Evolutionary conservation across 2,888 invertebrate species (phyloP), one percentile per base, ranked within the genome.

Genomic region (Isotomurus palustris): DNA sequence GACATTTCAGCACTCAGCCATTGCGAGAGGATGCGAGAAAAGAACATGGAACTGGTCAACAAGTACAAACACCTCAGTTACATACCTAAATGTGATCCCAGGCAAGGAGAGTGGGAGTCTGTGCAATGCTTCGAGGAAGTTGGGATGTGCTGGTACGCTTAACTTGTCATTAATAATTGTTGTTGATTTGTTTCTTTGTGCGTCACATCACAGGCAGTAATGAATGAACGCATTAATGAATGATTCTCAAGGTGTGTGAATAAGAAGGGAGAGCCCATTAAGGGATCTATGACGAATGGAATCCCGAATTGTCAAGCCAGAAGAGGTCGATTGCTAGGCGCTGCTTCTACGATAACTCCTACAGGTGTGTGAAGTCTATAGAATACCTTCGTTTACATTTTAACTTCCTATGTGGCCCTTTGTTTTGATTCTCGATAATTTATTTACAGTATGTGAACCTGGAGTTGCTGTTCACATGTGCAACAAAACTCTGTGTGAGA

Each of bases 81-180:
- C 75, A 79, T 86, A 60, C 91, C 90, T 0, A 81, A 83, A 53
- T 91, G 90, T 70, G 86, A 87, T 72, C 77, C 81, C 1, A 76
- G 79, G 45, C 83, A 81, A 12, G 90, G 90, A 0, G 83, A 82
- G 27, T 91, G 90, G 90, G 85, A 87, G 71, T 78, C 88, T 0
- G 83, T 89, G 14, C 91, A 91, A 74, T 91, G 91, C 73, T 81
- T 91, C 56, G 84, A 84, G 64, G 75, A 82, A 71, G 79, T 84
- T 72, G 88, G 87, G 3, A 87, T 91, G 1, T 91, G 90, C 72
- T 91, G 91, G 91, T 91, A 91, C 74, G 60, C 52, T n/a, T n/a
- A n/a, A n/a, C n/a, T n/a, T n/a, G n/a, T n/a, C n/a, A n/a, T n/a
- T 6, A n/a, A n/a, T n/a, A n/a, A n/a, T n/a, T n/a, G n/a, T n/a